Percentiles rank a stretch among this genome's conserved stretches.
Evolutionary conservation across 2,113 vertebrate species (phyloP).

Genomic region (Cinclus mexicanus): DNA sequence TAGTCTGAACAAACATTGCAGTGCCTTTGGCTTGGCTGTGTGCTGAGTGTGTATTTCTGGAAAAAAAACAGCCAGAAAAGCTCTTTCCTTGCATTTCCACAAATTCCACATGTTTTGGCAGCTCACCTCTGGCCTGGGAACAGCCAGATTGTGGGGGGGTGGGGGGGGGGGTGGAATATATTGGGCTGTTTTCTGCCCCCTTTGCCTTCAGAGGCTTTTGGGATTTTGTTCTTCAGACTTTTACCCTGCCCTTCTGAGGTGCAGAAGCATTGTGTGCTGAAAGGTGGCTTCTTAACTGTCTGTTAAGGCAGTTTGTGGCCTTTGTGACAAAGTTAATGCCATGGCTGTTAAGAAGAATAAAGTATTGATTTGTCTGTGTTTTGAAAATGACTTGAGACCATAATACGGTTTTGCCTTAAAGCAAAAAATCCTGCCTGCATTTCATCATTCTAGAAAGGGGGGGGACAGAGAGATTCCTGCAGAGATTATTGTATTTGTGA

Average conservation of each 20-base stretch:
- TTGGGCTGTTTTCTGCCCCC: neutral
- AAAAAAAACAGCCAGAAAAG: neutral
- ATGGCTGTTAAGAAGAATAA: neutral
- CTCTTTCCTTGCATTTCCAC: neutral
- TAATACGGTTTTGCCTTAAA: constrained; percentile 48
- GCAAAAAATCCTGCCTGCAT: constrained; percentile 33
- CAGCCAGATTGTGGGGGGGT: neutral
- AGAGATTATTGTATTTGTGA: constrained; percentile 72
- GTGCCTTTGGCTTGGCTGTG: neutral
- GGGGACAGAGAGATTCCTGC: constrained; percentile 62
- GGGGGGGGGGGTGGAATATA: neutral
- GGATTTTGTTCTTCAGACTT: neutral
- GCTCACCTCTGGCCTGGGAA: constrained; percentile 1
- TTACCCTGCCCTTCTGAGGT: neutral
- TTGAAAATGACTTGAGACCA: constrained; percentile 12
- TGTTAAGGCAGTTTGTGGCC: neutral
- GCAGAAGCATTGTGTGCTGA: neutral
- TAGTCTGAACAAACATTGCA: neutral
- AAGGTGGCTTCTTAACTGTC: neutral
- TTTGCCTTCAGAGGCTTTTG: neutral
- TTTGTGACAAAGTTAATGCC: neutral
- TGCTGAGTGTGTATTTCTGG: neutral
- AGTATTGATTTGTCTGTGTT: neutral
- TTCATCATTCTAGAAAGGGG: constrained; percentile 29
- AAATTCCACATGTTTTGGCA: constrained; percentile 32